phyloP scores from a whole-genome alignment of 2,113 vertebrate genomes.

The Dolichotis patagonum region DNA sequence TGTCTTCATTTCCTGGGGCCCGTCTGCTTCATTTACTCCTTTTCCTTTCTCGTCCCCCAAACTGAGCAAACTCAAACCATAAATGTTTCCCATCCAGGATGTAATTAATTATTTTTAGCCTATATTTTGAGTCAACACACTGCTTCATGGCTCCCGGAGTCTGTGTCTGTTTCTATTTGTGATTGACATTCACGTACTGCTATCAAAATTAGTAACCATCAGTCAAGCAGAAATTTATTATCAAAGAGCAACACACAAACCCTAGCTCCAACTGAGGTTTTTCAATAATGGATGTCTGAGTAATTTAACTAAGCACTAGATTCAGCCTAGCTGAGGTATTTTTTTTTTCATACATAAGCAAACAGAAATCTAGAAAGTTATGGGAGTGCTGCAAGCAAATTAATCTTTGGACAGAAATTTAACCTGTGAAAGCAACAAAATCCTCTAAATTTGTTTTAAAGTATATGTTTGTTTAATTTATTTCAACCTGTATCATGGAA shows the following conservation, averaged over 20 bases:
- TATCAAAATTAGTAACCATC: constrained; percentile 66
- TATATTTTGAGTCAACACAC: constrained; percentile 9
- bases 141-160: rapidly evolving
- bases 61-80: not conserved
- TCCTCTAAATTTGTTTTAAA: constrained; percentile 65
- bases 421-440: constrained; percentile 73
- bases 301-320: constrained; percentile 80
- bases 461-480: constrained; percentile 16
- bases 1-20: not conserved
- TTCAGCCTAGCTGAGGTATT: constrained; percentile 61
- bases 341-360: constrained; percentile 65
- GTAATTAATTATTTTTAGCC: constrained; percentile 18
- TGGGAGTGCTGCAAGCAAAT: constrained; percentile 60
- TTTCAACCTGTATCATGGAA: constrained; percentile 36
- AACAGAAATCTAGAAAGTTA: constrained; percentile 78
- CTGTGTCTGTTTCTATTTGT: not conserved
- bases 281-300: constrained; percentile 75
- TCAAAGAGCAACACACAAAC: constrained; percentile 68
- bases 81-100: not conserved
- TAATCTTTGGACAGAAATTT: constrained; percentile 77
- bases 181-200: constrained; percentile 32
- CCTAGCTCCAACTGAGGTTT: constrained; percentile 45
- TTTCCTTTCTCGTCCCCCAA: not conserved
- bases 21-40: not conserved
- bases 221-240: constrained; percentile 77